Evolutionary conservation across 2,888 invertebrate genomes (phyloP).

Genomic region (Odontocolon sp.): DNA sequence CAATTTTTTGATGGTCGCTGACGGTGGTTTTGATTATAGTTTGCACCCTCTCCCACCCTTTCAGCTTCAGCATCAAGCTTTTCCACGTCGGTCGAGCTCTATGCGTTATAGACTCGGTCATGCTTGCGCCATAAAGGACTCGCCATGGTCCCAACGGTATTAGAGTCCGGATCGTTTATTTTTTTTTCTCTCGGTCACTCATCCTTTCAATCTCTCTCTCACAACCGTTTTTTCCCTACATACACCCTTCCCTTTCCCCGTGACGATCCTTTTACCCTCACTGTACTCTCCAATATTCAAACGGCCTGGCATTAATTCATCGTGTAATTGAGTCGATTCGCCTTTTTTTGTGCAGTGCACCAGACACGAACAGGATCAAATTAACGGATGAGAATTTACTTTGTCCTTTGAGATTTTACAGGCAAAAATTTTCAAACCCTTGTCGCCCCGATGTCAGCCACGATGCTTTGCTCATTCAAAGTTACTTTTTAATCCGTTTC

Average conservation of each 20-base stretch:
- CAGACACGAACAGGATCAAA: conserved; percentile 39
- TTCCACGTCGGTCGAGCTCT: conserved; percentile 3
- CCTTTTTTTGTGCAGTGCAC: conserved; percentile 26
- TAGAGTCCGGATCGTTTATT: no score
- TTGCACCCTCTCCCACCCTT: conserved; percentile 13
- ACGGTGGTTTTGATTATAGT: conserved; percentile 49
- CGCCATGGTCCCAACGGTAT: conserved; percentile 20
- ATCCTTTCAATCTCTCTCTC: conserved; percentile 22
- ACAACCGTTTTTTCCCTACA: conserved; percentile 7
- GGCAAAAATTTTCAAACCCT: conserved; percentile 19
- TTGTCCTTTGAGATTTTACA: conserved; percentile 52
- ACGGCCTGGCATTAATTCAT: conserved; percentile 38
- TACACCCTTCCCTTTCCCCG: not conserved
- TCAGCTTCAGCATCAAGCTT: conserved; percentile 32
- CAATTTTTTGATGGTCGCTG: conserved; percentile 32
- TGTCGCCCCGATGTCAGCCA: conserved; percentile 16
- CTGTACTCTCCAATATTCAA: not conserved
- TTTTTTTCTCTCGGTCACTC: conserved; percentile 33
- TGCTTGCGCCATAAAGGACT: conserved; percentile 35
- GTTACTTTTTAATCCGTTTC: not conserved
- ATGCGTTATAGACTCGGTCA: not conserved
- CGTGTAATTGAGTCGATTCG: conserved; percentile 53
- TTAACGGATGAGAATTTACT: conserved; percentile 53
- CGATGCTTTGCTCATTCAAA: conserved; percentile 8
- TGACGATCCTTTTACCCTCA: not conserved